Conservation (phyloP, 2,797 vertebrate genomes). For the Amniataba percoides region DNA sequence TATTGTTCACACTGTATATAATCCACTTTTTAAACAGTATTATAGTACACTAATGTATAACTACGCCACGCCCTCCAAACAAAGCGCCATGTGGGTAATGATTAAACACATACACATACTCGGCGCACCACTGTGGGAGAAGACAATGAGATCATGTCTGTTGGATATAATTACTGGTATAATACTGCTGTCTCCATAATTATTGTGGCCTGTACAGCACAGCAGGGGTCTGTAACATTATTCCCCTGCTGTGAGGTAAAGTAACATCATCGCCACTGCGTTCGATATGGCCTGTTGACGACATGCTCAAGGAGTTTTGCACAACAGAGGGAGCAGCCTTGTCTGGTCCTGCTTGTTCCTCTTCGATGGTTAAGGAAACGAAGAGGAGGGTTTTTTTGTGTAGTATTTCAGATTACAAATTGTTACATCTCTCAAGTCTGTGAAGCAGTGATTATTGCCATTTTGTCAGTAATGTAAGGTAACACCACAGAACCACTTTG, state of each 20-base stretch:
- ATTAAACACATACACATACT: conserved; percentile 50
- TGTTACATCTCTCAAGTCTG: conserved; percentile 30
- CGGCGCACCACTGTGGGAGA: conserved; percentile 31
- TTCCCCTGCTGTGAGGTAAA: conserved; percentile 66
- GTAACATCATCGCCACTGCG: conserved; percentile 54
- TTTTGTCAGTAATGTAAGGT: conserved; percentile 50
- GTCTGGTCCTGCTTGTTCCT: conserved; percentile 34
- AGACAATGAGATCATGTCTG: conserved; percentile 78
- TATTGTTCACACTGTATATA: background rate
- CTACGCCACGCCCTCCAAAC: conserved; percentile 15
- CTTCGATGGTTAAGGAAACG: conserved; percentile 41
- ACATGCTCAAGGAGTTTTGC: conserved; percentile 28
- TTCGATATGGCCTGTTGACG: conserved; percentile 50
- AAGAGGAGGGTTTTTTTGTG: conserved; percentile 11
- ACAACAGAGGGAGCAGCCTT: conserved; percentile 28
- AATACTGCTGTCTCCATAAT: conserved; percentile 63
- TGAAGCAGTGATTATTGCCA: conserved; percentile 39
- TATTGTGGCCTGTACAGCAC: conserved; percentile 59
- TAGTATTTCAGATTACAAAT: conserved; percentile 29
- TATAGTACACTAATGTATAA: conserved; percentile 1
- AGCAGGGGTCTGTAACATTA: conserved; percentile 69
- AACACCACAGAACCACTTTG: conserved; percentile 49
- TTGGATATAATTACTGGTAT: conserved; percentile 78
- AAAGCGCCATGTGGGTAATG: conserved; percentile 43
- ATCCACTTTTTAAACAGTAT: background rate